These are phyloP conservation scores for Trissolcus brochymenae DNA, from an alignment of 2,888 invertebrate species.

Conservation along the genomic window DNA sequence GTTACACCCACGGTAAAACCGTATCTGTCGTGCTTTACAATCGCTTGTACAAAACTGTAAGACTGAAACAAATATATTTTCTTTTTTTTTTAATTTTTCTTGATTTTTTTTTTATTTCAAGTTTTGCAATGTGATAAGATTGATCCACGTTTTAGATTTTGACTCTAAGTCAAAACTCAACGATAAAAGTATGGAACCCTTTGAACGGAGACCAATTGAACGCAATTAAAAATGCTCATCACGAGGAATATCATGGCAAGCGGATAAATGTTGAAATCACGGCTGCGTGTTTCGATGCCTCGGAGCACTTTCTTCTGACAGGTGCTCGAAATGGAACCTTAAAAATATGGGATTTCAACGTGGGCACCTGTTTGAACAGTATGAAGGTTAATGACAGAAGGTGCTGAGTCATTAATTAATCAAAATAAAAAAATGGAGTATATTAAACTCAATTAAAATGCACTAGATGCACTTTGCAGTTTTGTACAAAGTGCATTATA, in stretches of 20 bases:
- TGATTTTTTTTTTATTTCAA: neutral
- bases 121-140: too few species aligned
- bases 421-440: slow-evolving; percentile 11
- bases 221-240: slow-evolving; percentile 84
- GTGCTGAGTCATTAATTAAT: slow-evolving; percentile 67
- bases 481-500: too few species aligned
- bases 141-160: slow-evolving; percentile 77
- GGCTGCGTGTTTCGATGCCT: slow-evolving; percentile 86
- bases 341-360: slow-evolving; percentile 91
- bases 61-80: slow-evolving; percentile 8
- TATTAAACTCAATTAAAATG: too few species aligned
- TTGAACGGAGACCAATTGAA: slow-evolving; percentile 83
- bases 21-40: slow-evolving; percentile 87
- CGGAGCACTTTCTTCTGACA: slow-evolving; percentile 84
- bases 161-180: slow-evolving; percentile 87
- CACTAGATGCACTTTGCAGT: too few species aligned
- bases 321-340: slow-evolving; percentile 88
- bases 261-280: slow-evolving; percentile 84
- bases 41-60: slow-evolving; percentile 82
- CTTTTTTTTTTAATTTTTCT: too few species aligned
- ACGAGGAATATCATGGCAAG: slow-evolving; percentile 82
- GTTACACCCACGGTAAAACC: slow-evolving; percentile 82
- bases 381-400: slow-evolving; percentile 81
- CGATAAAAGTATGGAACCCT: slow-evolving; percentile 89
- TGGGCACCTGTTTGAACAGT: slow-evolving; percentile 84